Base-by-base conservation (phyloP, 2,113 vertebrate genomes). In the Lampris incognitus region DNA sequence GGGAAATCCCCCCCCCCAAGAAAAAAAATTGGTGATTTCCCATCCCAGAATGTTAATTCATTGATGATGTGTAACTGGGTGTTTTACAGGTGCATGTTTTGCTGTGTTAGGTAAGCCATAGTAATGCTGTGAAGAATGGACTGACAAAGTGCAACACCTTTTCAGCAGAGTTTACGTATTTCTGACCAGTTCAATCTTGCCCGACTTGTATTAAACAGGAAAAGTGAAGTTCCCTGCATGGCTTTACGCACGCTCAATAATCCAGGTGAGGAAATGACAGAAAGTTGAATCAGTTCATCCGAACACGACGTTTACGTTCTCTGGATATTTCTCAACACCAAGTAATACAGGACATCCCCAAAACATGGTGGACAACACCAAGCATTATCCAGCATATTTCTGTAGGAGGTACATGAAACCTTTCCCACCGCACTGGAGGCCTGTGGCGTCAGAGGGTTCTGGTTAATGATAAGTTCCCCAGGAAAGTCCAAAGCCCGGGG, bases 381-480 rank as follows among this genome's bases (percentile, higher is more conserved):
- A 57, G 72, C 74, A 77, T 85, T 83, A 74, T 50, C 42, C 44
- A 59, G 42, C 6, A 5, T 41, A 3, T 46, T 50, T 72, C 48
- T 11, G 24, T 49, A 56, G 69, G 44, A 72, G 61, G 76, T 61
- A 73, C 51, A 88, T 58, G 76, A 78, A 76, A n/a, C 72, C 69
- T 83, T 80, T 88, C 85, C 89, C 89, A 88, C 81, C 64, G 44
- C 36, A 37, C 76, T 78, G 56, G 76, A 85, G 85, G 84, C 85
- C 88, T 82, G 84, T 89, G 84, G 87, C 84, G 88, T 81, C 84
- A 86, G 85, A 88, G 78, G 74, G 67, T 84, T 79, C 63, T 9
- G 54, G 66, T 74, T 76, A 64, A 78, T 87, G 86, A 92, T 85
- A 89, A 85, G 88, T 85, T 78, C 80, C 72, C 82, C 82, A 74